These are phyloP conservation scores for Umimayanthus chanpuru DNA, from an alignment of 92 coral and sea anemone species.

Conservation along the genomic window DNA sequence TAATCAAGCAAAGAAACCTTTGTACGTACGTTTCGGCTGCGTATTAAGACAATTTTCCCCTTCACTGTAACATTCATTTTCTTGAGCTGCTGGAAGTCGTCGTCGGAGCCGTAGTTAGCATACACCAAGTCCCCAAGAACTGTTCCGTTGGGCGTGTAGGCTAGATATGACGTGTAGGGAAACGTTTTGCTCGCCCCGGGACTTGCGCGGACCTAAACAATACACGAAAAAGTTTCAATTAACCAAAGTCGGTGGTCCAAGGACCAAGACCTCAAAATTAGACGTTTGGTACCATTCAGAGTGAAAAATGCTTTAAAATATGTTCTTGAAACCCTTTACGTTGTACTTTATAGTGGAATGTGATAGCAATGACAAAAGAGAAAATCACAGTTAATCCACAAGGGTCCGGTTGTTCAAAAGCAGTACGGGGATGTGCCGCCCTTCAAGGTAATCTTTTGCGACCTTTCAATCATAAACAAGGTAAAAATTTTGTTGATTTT, in stretches of 20 bases:
- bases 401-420: no score
- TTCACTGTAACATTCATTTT: constrained; percentile 61
- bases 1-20: no score
- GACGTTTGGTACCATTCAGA: not conserved
- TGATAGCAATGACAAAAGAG: constrained; percentile 3
- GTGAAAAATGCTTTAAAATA: not conserved
- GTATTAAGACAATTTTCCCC: constrained; percentile 80
- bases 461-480: no score
- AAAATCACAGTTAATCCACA: not conserved
- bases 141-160: constrained; percentile 81
- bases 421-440: no score
- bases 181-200: constrained; percentile 59
- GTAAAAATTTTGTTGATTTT: no score
- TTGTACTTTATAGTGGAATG: not conserved
- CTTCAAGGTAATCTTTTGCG: no score
- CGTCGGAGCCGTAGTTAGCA: constrained; percentile 74
- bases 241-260: no score
- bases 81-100: constrained; percentile 69
- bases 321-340: not conserved
- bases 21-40: constrained; percentile 73
- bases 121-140: constrained; percentile 85
- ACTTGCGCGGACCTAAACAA: constrained; percentile 34
- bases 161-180: constrained; percentile 78
- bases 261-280: no score
- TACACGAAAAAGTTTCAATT: not conserved